These are phyloP conservation scores for Operophtera brumata DNA, from an alignment of 2,888 invertebrate genomes.

Conservation along the genomic window DNA sequence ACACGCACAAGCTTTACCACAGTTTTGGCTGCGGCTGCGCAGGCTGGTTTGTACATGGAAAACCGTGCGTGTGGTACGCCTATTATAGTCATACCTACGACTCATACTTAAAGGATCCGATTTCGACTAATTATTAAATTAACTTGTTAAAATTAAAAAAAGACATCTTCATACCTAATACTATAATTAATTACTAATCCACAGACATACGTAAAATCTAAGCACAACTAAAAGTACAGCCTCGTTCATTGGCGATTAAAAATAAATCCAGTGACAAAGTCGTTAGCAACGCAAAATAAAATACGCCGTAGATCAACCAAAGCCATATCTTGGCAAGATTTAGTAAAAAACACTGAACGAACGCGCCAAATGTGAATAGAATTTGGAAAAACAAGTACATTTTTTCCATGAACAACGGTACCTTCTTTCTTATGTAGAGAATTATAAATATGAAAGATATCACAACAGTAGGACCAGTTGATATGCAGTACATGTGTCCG, in stretches of 20 bases:
- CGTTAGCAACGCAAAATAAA: slow-evolving; percentile 66
- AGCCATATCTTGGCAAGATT: slow-evolving; percentile 66
- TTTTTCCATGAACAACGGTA: slow-evolving; percentile 74
- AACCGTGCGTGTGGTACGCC: too few relatives aligned
- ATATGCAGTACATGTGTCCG: slow-evolving; percentile 76
- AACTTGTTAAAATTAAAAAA: neutral
- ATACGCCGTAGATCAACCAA: slow-evolving; percentile 69
- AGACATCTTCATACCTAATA: neutral
- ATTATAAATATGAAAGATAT: slow-evolving; percentile 68
- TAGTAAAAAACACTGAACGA: slow-evolving; percentile 70
- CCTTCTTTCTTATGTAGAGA: slow-evolving; percentile 66
- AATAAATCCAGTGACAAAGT: slow-evolving; percentile 65
- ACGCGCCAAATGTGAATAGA: slow-evolving; percentile 72
- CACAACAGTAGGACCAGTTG: slow-evolving; percentile 68
- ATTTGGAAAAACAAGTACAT: slow-evolving; percentile 77
- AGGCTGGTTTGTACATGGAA: too few relatives aligned
- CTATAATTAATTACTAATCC: neutral
- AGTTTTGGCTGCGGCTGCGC: too few relatives aligned
- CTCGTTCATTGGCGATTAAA: slow-evolving; percentile 73
- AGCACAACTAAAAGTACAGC: slow-evolving; percentile 75
- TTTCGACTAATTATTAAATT: neutral
- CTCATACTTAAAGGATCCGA: too few relatives aligned
- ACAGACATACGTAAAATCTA: slow-evolving; percentile 33
- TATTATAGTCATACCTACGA: too few relatives aligned
- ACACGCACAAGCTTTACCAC: too few relatives aligned